Conservation (phyloP, 2,113 vertebrate genomes). For the Tautogolabrus adspersus region DNA sequence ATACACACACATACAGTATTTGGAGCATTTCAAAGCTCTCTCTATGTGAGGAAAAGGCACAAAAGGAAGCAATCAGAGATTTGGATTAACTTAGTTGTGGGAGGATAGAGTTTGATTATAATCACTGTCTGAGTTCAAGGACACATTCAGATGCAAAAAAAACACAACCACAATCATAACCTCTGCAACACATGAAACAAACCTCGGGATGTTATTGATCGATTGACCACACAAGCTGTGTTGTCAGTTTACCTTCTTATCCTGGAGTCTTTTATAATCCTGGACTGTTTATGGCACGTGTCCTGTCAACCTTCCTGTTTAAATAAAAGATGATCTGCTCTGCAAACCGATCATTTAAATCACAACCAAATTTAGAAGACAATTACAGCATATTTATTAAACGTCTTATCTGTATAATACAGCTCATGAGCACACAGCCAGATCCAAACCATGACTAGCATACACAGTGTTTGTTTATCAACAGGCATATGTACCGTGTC, state of each 20-base stretch:
- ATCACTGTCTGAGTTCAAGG: slow-evolving; percentile 37
- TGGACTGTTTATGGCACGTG: slow-evolving; percentile 15
- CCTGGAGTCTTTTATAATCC: slow-evolving; percentile 25
- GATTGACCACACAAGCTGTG: neutral
- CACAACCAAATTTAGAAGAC: slow-evolving; percentile 47
- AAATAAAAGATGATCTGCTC: slow-evolving; percentile 21
- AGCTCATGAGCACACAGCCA: slow-evolving; percentile 51
- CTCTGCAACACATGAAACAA: neutral
- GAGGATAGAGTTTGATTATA: slow-evolving; percentile 39
- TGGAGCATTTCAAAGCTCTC: slow-evolving; percentile 7
- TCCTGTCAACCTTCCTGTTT: slow-evolving; percentile 19
- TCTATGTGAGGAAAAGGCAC: slow-evolving; percentile 11
- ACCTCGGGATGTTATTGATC: slow-evolving; percentile 2
- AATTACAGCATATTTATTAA: slow-evolving; percentile 54
- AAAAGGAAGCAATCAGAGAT: slow-evolving; percentile 32
- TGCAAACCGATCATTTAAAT: slow-evolving; percentile 43
- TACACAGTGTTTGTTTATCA: slow-evolving; percentile 59
- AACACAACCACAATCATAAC: neutral
- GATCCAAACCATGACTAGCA: slow-evolving; percentile 33
- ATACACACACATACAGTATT: neutral
- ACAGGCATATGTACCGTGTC: slow-evolving; percentile 44
- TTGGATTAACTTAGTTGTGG: slow-evolving; percentile 1
- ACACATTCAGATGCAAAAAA: neutral
- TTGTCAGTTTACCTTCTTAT: slow-evolving; percentile 24
- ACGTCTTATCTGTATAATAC: slow-evolving; percentile 52